Evolutionary conservation across 1,140 invertebrate genomes (phyloP).

Genomic region (Heliconius eleuchia): DNA sequence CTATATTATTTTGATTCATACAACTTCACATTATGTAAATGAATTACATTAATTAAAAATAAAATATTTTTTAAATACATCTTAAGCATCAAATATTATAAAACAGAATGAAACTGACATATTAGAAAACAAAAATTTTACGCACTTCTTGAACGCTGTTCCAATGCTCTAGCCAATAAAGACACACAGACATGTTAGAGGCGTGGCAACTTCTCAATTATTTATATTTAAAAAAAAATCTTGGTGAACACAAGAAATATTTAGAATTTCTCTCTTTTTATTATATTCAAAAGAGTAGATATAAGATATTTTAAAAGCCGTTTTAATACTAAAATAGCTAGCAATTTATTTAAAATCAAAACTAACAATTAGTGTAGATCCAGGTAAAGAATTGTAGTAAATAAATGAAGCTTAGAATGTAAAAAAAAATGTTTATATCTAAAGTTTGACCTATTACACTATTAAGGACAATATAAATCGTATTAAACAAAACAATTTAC

Average conservation of each 20-base stretch:
- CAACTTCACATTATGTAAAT: background rate
- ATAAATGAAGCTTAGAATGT: constrained; percentile 6
- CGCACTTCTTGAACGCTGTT: too few relatives aligned
- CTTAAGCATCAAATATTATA: background rate
- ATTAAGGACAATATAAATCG: constrained; percentile 1
- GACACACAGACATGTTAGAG: too few relatives aligned
- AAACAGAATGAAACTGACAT: background rate
- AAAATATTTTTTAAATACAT: background rate
- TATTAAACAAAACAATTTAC: background rate
- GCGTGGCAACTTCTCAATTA: too few relatives aligned
- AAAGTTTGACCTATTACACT: constrained; percentile 3
- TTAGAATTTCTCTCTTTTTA: background rate
- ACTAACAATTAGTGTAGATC: background rate
- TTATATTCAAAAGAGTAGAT: background rate
- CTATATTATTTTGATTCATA: background rate
- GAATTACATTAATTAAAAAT: background rate
- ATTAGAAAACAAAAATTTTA: background rate
- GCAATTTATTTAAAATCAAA: background rate
- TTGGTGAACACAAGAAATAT: too few relatives aligned
- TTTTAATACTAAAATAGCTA: background rate
- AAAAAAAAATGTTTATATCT: constrained; percentile 3
- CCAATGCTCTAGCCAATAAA: too few relatives aligned
- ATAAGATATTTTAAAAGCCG: background rate
- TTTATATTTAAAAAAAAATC: too few relatives aligned
- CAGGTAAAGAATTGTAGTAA: background rate